These are phyloP conservation scores for Mastacembelus armatus DNA, from an alignment of 2,797 vertebrate species.

Conservation along the genomic window DNA sequence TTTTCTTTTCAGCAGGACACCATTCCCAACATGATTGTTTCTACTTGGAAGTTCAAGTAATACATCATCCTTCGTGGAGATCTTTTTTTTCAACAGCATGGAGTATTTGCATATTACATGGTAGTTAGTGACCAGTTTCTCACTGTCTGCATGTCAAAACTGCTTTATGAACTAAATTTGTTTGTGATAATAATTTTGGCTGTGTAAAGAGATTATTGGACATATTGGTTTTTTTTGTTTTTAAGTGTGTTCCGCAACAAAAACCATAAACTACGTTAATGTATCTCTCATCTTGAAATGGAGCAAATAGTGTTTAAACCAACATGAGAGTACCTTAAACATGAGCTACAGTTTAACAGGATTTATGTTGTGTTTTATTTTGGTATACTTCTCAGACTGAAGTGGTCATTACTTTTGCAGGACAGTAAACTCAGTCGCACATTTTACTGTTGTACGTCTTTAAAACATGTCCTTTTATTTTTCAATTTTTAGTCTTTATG, in stretches of 20 bases:
- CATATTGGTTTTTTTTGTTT: background rate
- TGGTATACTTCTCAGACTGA: slow-evolving; percentile 45
- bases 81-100: too few relatives aligned
- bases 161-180: background rate
- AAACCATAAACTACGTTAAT: background rate
- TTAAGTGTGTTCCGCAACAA: background rate
- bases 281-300: background rate
- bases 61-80: background rate
- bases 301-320: slow-evolving; percentile 52
- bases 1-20: slow-evolving; percentile 14
- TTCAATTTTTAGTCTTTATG: background rate
- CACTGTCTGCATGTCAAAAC: background rate
- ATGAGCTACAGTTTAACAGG: slow-evolving; percentile 29
- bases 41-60: slow-evolving; percentile 22
- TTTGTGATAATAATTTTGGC: background rate
- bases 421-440: slow-evolving; percentile 4
- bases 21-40: slow-evolving; percentile 24
- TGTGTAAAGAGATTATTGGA: slow-evolving; percentile 5
- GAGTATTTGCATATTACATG: too few relatives aligned
- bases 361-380: slow-evolving; percentile 64
- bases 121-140: background rate
- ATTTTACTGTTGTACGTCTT: too few relatives aligned
- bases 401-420: slow-evolving; percentile 54
- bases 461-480: too few relatives aligned
- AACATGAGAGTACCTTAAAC: slow-evolving; percentile 38